Conservation (phyloP, 2,888 invertebrate genomes). For the Tolmerus cingulatus region DNA sequence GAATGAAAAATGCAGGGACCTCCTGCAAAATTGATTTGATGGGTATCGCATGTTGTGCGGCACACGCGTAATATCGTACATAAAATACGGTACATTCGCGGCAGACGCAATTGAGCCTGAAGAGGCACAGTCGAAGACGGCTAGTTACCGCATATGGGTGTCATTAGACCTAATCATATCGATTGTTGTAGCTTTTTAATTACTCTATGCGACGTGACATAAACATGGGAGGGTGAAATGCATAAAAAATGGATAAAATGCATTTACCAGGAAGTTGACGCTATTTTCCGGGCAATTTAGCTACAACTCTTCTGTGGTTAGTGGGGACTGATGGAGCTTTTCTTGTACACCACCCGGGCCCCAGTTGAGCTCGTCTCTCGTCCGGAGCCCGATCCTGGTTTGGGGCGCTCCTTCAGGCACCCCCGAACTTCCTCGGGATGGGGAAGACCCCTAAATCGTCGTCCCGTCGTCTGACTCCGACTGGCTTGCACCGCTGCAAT, state of each 20-base stretch:
- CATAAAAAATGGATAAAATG: conserved; percentile 22
- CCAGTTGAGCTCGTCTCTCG: neutral
- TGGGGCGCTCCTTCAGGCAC: neutral
- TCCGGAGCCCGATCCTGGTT: neutral
- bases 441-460: neutral
- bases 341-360: neutral
- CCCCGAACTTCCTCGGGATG: neutral
- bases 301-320: neutral
- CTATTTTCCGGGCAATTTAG: conserved; percentile 34
- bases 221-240: conserved; percentile 6
- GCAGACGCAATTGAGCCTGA: neutral
- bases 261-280: conserved; percentile 29
- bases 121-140: neutral
- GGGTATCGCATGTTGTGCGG: neutral
- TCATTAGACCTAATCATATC: conserved; percentile 15
- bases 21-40: neutral
- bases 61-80: neutral
- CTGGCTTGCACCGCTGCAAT: neutral
- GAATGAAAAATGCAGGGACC: neutral
- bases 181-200: neutral
- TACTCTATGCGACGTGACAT: neutral
- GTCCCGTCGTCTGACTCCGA: neutral
- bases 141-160: neutral
- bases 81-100: neutral
- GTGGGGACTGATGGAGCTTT: neutral